Base-by-base conservation (phyloP, 37 sponge, comb jelly and placozoan species). In the Oopsacas minuta region DNA sequence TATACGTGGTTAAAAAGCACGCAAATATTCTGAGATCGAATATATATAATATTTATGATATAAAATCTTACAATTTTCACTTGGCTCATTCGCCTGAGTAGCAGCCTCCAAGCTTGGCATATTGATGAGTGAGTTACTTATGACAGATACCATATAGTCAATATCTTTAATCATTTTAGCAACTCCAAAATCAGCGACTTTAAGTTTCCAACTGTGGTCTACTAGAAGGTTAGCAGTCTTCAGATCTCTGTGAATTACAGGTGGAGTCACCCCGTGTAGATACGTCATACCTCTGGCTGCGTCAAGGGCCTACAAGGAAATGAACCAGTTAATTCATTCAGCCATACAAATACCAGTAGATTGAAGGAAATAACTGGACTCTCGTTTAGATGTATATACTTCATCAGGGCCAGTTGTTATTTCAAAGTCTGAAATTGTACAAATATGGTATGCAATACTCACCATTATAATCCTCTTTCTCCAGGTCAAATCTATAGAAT, bases 121-220 rank as follows among this genome's bases (percentile, higher is more conserved):
- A 34, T 61, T 61, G 17, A 61, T 34, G 1, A 61, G 75, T 32
- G 75, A 61, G 75, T 61, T 61, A n/a, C 75, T 61, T 34, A 61
- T 7, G 32, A 61, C 75, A 3, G 75, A 20, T n/a, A 61, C 75
- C 75, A 61, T 61, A n/a, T 61, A 61, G 75, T 61, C 75, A n/a
- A 61, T 61, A n/a, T 61, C 75, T n/a, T 61, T 61, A n/a, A 61
- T 61, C 75, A 61, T 61, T 34, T 61, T 61, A 34, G 75, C 75
- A 10, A 61, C 75, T 20, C 75, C 75, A n/a, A 61, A 61, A n/a
- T 61, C 75, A 32, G 75, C 75, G 3, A 61, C 75, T n/a, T 61
- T 61, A 10, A 61, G 32, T 34, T 61, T 61, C 75, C 75, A 61
- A n/a, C 30, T 61, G 75, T 61, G 75, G 75, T 61, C 75, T n/a